Evolutionary conservation across 2,113 vertebrate species (phyloP).

Genomic region (Marmota monax): DNA sequence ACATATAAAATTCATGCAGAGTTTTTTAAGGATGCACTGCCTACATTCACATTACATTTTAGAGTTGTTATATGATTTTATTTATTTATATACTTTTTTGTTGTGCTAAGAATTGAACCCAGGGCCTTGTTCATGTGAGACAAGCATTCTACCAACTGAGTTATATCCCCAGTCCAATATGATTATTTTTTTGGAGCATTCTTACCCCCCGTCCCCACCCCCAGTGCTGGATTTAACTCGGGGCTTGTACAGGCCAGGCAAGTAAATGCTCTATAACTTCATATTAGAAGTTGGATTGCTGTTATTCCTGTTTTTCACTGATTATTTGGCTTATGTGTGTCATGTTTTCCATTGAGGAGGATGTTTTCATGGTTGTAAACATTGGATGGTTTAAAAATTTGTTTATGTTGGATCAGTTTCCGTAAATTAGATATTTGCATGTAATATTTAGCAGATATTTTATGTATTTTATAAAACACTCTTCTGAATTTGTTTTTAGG

Average conservation of each 20-base stretch:
- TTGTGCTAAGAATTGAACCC: too few relatives aligned
- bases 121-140: too few relatives aligned
- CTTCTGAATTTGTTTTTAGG: slow-evolving; percentile 88
- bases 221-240: not conserved
- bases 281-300: slow-evolving; percentile 33
- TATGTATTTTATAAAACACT: slow-evolving; percentile 48
- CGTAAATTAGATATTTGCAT: slow-evolving; percentile 30
- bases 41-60: slow-evolving; percentile 45
- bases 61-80: not conserved
- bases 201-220: not conserved
- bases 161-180: too few relatives aligned
- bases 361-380: slow-evolving; percentile 32
- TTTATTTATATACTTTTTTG: too few relatives aligned
- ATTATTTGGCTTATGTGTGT: slow-evolving; percentile 20
- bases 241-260: not conserved
- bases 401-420: not conserved
- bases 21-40: not conserved
- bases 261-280: not conserved
- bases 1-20: not conserved
- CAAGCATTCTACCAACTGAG: too few relatives aligned
- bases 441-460: slow-evolving; percentile 20
- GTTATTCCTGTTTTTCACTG: slow-evolving; percentile 22
- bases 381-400: not conserved
- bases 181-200: slow-evolving; percentile 37
- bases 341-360: slow-evolving; percentile 5